Base-by-base conservation (phyloP, 1,140 invertebrate genomes). In the Nasonia giraulti region DNA sequence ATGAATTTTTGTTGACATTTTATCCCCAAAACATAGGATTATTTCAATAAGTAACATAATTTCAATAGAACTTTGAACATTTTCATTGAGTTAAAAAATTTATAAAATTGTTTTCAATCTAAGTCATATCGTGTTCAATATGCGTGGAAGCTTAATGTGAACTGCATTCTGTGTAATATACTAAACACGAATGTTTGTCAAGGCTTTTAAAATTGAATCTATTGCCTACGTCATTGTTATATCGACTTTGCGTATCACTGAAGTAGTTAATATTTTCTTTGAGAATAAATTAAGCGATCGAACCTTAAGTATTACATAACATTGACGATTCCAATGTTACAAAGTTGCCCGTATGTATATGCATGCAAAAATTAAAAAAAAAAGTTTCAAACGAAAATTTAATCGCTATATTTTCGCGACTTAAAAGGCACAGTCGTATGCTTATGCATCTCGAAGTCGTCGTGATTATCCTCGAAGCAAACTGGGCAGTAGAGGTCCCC, bases 401-500 rank as follows among this genome's bases (percentile, higher is more conserved):
- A 66, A 27, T 77, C 31, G 27, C 31, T 50, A 10, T 71, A 14
- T 33, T 66, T 66, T 33, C 17, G 74, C 14, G 74, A 7, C 79
- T 88, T 86, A 37, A 86, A 87, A 84, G 89, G 88, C 17, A 89
- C 86, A 74, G 77, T 86, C 75, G 88, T 89, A 47, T 92, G 91
- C 71, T 89, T 90, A 12, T 74, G 44, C 85, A 91, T 80, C 80
- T 92, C 91, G 50, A 88, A 89, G 74, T 91, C 91, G 44, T 91
- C 91, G 40, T 92, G 92, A 79, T 91, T 89, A 47, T 91, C 89
- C 55, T 90, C 86, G 44, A 90, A 93, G 33, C 92, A 93, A 8
- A 85, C 10, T 3, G 86, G 23, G 71, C 92, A 93, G 47, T 90
- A 92, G 6, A 92, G 80, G 85, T 92, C 91, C 33, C 85, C 87